Conservation (phyloP, 2,888 invertebrate species). For the Phengaris arion region DNA sequence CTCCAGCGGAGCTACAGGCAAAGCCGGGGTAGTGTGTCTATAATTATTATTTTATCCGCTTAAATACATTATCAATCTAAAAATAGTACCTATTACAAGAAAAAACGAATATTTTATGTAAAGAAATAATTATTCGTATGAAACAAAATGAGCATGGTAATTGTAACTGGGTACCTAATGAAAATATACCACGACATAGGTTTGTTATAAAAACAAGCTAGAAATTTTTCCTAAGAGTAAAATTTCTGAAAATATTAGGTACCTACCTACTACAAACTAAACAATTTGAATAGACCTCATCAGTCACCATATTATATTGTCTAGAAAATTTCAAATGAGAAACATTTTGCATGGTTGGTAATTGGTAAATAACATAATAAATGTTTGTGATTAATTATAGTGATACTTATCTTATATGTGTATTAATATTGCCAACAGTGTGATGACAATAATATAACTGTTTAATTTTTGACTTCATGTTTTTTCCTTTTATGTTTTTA, state of each 20-base stretch:
- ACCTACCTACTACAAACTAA: not conserved
- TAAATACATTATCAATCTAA: not conserved
- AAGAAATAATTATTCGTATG: not conserved
- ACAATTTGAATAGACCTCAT: not conserved
- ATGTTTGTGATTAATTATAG: too few relatives aligned
- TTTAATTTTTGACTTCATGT: too few relatives aligned
- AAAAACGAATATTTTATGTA: not conserved
- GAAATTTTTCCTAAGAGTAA: not conserved
- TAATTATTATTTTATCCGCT: not conserved
- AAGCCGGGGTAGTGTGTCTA: constrained; percentile 25
- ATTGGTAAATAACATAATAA: too few relatives aligned
- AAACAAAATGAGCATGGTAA: not conserved
- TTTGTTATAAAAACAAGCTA: not conserved
- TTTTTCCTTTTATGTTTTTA: too few relatives aligned
- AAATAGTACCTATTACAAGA: not conserved
- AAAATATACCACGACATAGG: not conserved
- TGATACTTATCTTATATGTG: too few relatives aligned
- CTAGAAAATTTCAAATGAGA: not conserved
- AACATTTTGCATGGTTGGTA: too few relatives aligned
- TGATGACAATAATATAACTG: too few relatives aligned
- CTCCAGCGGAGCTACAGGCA: not conserved
- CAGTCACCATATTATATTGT: not conserved
- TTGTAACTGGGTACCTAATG: not conserved
- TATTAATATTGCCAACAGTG: too few relatives aligned
- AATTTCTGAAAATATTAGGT: not conserved